These are phyloP conservation scores for Galaxea fascicularis DNA, from an alignment of 92 coral and sea anemone genomes.

Conservation along the genomic window DNA sequence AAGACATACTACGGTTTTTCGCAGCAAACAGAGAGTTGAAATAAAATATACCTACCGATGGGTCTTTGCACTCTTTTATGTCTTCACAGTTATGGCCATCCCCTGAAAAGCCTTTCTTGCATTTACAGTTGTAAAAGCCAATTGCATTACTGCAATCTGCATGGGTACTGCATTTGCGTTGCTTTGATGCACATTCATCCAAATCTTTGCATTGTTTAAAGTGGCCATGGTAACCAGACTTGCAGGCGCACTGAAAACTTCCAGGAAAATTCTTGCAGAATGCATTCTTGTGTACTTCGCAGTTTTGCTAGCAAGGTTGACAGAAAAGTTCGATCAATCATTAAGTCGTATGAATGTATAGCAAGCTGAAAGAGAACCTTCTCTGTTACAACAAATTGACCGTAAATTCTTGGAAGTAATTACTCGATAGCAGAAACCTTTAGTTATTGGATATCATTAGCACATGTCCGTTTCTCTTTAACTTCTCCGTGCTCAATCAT, in stretches of 20 bases:
- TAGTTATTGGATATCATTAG: too few relatives aligned
- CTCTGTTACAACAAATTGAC: too few relatives aligned
- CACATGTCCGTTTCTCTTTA: too few relatives aligned
- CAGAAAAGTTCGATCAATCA: too few relatives aligned
- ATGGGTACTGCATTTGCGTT: conserved; percentile 49
- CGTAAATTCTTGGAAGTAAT: too few relatives aligned
- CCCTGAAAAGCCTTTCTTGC: conserved; percentile 56
- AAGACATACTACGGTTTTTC: too few relatives aligned
- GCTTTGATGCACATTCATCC: conserved; percentile 37
- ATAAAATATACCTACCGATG: not conserved
- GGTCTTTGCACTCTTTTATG: conserved; percentile 27
- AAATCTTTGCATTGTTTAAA: conserved; percentile 18
- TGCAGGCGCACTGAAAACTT: conserved; percentile 21
- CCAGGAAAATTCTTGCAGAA: conserved; percentile 23
- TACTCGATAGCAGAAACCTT: too few relatives aligned
- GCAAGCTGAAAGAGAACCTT: too few relatives aligned
- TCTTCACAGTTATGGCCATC: conserved; percentile 43
- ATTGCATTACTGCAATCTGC: conserved; percentile 34
- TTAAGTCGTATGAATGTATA: too few relatives aligned
- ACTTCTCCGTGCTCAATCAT: too few relatives aligned
- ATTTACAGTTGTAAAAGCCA: conserved; percentile 52
- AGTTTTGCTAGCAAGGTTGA: not conserved
- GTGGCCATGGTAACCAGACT: conserved; percentile 28
- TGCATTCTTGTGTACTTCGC: conserved; percentile 4
- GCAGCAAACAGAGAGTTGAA: too few relatives aligned